phyloP scores from a whole-genome alignment of 1,140 invertebrate genomes.

The Microplitis mediator region DNA sequence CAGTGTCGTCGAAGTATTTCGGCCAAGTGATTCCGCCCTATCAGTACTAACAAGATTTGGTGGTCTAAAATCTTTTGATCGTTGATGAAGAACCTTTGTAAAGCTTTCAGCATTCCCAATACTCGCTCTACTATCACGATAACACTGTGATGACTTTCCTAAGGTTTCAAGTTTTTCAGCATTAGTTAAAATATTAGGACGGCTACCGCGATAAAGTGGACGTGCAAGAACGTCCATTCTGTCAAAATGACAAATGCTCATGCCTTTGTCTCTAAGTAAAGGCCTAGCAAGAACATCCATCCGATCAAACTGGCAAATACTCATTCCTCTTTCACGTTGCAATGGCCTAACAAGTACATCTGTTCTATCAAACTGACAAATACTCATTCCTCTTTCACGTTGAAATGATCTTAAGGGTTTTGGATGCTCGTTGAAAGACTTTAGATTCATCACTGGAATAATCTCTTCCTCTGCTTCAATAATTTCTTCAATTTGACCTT shows the following conservation, averaged over 20 bases:
- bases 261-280: conserved; percentile 45
- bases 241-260: conserved; percentile 51
- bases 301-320: conserved; percentile 51
- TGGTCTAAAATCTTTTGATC: conserved; percentile 14
- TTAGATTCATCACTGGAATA: conserved; percentile 24
- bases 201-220: conserved; percentile 37
- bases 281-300: conserved; percentile 37
- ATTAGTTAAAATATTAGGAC: conserved; percentile 42
- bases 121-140: conserved; percentile 26
- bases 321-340: conserved; percentile 48
- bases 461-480: conserved; percentile 27
- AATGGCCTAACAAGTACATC: conserved; percentile 32
- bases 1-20: not conserved
- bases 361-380: conserved; percentile 38
- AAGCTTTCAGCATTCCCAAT: conserved; percentile 19
- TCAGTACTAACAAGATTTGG: conserved; percentile 15
- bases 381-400: conserved; percentile 35
- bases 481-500: conserved; percentile 20
- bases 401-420: conserved; percentile 29
- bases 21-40: conserved; percentile 17
- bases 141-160: conserved; percentile 19
- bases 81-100: conserved; percentile 21
- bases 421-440: conserved; percentile 26
- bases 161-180: conserved; percentile 43
- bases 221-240: conserved; percentile 45